These are phyloP conservation scores for zebrafish (Danio rerio) DNA, from an alignment of 2,113 vertebrate genomes.

Conservation along the genomic window GRCz12tu NC_133176.1:51753001-51753500, in stretches of 20 bases:
- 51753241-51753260: neutral
- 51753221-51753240: neutral
- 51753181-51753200: neutral
- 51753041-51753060: no score
- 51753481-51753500: no score
- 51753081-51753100: neutral
- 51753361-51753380: neutral
- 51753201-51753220: neutral
- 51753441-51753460: neutral
- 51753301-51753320: neutral
- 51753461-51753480: neutral
- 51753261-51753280: constrained; percentile 30
- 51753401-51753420: neutral
- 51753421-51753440: neutral
- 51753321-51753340: no score
- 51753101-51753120: no score
- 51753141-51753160: neutral
- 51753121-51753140: neutral
- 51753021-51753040: no score
- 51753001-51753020: no score
- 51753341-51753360: neutral
- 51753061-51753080: neutral
- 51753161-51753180: neutral
- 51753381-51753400: neutral
- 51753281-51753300: constrained; percentile 25